phyloP scores from a whole-genome alignment of 1,140 invertebrate species.

The Helicoverpa zea region DNA sequence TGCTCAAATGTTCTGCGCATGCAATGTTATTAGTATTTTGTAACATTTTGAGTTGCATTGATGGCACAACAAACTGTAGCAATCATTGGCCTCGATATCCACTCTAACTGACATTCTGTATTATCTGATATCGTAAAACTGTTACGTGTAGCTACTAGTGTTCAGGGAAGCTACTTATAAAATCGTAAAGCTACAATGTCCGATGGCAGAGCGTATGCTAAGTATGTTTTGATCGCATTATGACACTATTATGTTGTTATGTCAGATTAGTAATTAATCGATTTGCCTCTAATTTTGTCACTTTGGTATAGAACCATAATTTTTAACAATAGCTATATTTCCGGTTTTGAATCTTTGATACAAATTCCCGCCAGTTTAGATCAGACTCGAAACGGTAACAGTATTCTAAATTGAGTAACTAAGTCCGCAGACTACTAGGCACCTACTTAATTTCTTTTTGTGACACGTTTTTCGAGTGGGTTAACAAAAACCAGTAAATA shows the following conservation, averaged over 20 bases:
- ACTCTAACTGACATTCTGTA: not conserved
- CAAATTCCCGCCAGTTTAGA: too few relatives aligned
- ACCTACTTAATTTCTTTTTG: slow-evolving; percentile 19
- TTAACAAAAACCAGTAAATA: slow-evolving; percentile 38
- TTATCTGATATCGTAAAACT: slow-evolving; percentile 32
- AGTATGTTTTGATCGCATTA: slow-evolving; percentile 5
- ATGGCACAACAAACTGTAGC: slow-evolving; percentile 13
- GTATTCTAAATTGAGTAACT: not conserved
- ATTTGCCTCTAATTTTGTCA: not conserved
- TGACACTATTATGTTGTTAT: not conserved
- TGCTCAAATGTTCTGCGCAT: slow-evolving; percentile 2
- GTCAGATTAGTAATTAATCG: not conserved
- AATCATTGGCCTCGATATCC: slow-evolving; percentile 34
- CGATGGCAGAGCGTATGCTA: slow-evolving; percentile 19
- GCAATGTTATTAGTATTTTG: not conserved
- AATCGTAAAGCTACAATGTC: slow-evolving; percentile 30
- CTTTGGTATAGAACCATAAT: not conserved
- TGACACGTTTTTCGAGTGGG: slow-evolving; percentile 21
- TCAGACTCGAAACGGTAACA: too few relatives aligned
- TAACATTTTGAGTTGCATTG: slow-evolving; percentile 35
- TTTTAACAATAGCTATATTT: not conserved
- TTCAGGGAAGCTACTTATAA: not conserved
- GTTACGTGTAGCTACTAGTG: slow-evolving; percentile 12
- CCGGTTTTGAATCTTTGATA: too few relatives aligned
- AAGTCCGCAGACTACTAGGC: not conserved